These are phyloP conservation scores for Sebastes vulpes DNA, from an alignment of 2,797 vertebrate genomes.

Conservation along the genomic window DNA sequence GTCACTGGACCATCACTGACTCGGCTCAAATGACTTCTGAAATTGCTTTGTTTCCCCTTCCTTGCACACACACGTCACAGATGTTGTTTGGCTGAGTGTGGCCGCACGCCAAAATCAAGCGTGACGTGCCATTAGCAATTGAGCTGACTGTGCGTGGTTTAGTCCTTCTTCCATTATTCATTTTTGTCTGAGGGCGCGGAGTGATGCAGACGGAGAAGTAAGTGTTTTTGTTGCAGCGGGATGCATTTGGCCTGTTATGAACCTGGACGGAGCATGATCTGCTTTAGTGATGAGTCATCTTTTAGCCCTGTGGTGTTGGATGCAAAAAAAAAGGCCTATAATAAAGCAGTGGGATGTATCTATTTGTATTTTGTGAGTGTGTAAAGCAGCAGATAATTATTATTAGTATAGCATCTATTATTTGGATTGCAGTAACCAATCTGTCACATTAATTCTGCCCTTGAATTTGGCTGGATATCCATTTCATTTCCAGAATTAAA, in stretches of 20 bases:
- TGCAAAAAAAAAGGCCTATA: conserved; percentile 6
- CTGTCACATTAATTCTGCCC: conserved; percentile 12
- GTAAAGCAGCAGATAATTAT: not conserved
- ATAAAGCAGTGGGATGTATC: not conserved
- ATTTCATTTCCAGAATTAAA: conserved; percentile 32
- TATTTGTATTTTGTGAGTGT: not conserved
- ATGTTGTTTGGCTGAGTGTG: conserved; percentile 72
- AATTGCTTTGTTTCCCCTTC: conserved; percentile 77
- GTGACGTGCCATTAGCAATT: conserved; percentile 73
- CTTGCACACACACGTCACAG: conserved; percentile 73
- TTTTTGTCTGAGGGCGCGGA: conserved; percentile 26
- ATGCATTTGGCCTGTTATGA: conserved; percentile 24
- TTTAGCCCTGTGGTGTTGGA: conserved; percentile 2
- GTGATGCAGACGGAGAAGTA: conserved; percentile 30
- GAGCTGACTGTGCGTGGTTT: conserved; percentile 70
- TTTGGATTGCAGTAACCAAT: conserved; percentile 15
- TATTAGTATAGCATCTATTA: not conserved
- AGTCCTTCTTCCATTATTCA: conserved; percentile 58
- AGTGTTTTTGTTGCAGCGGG: conserved; percentile 18
- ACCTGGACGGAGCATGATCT: conserved; percentile 13
- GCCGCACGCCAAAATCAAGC: conserved; percentile 64
- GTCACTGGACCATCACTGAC: conserved; percentile 76
- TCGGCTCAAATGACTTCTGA: conserved; percentile 79
- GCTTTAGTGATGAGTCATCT: conserved; percentile 39
- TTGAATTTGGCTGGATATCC: not conserved